Evolutionary conservation across 30 jellyfish, hydroid and myxozoan species (phyloP).

Genomic region (Pseudorhiza aurosa): DNA sequence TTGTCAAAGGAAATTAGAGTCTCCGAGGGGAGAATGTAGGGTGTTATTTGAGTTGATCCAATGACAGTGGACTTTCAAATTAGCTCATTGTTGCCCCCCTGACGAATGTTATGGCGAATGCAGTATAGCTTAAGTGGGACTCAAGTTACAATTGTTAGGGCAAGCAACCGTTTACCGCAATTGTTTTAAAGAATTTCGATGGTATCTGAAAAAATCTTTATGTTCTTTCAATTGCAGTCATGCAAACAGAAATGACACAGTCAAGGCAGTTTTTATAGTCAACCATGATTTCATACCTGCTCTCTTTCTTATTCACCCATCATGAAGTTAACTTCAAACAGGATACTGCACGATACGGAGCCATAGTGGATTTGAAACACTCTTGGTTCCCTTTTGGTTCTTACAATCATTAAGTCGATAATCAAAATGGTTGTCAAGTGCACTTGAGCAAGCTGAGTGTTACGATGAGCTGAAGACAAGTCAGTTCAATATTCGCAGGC

Average conservation of each 20-base stretch:
- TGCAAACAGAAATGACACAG: conserved; percentile 16
- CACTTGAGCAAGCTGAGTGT: no score
- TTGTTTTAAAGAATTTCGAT: conserved; percentile 28
- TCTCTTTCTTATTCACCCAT: no score
- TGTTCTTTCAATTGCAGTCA: conserved; percentile 3
- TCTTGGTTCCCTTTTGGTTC: no score
- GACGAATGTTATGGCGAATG: not conserved
- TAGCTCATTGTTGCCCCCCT: conserved; percentile 56
- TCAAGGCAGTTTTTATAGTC: no score
- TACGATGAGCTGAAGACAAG: no score
- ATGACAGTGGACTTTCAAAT: not conserved
- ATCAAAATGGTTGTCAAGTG: no score
- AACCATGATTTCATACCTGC: no score
- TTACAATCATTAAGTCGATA: no score
- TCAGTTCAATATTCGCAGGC: no score
- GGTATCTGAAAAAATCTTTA: not conserved
- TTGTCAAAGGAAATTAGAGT: not conserved
- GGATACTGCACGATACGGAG: no score
- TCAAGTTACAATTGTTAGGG: conserved; percentile 44
- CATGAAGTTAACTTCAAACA: no score
- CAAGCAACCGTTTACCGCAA: conserved; percentile 20
- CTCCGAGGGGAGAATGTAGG: conserved; percentile 5
- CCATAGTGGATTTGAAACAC: no score
- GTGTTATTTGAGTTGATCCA: not conserved
- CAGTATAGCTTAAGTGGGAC: conserved; percentile 1